Conservation (phyloP, 2,113 vertebrate species). For the Fukomys damarensis region DNA sequence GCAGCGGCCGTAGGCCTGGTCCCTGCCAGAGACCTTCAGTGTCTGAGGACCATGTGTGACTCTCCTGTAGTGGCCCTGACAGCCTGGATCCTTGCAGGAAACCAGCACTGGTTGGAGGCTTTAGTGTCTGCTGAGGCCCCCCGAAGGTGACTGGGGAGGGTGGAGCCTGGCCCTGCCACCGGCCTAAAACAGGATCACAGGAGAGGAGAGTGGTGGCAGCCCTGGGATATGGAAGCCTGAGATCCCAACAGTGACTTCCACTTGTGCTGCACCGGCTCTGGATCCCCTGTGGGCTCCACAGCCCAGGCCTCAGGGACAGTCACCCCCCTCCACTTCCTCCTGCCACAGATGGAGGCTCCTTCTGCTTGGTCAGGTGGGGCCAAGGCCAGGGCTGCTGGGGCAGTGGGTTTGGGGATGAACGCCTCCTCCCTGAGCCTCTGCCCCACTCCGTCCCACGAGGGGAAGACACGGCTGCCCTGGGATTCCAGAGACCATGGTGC, state of each 20-base stretch:
- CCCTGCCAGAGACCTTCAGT: background rate
- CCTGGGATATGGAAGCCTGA: rapidly evolving
- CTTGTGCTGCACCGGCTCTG: background rate
- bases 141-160: too few relatives aligned
- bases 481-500: rapidly evolving
- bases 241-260: background rate
- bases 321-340: background rate
- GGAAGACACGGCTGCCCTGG: rapidly evolving
- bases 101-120: background rate
- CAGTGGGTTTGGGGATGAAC: rapidly evolving
- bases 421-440: background rate
- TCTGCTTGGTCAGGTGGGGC: background rate
- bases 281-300: background rate
- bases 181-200: background rate
- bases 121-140: background rate
- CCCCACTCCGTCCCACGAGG: rapidly evolving
- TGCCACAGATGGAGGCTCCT: background rate
- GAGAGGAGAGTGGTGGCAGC: background rate
- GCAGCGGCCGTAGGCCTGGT: background rate
- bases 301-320: background rate
- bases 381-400: background rate
- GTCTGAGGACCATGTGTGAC: background rate
- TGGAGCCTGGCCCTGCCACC: background rate
- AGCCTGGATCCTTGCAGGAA: background rate
- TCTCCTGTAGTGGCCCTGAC: background rate